Conservation (phyloP, 2,113 vertebrate species). For the Pedionomus torquatus region DNA sequence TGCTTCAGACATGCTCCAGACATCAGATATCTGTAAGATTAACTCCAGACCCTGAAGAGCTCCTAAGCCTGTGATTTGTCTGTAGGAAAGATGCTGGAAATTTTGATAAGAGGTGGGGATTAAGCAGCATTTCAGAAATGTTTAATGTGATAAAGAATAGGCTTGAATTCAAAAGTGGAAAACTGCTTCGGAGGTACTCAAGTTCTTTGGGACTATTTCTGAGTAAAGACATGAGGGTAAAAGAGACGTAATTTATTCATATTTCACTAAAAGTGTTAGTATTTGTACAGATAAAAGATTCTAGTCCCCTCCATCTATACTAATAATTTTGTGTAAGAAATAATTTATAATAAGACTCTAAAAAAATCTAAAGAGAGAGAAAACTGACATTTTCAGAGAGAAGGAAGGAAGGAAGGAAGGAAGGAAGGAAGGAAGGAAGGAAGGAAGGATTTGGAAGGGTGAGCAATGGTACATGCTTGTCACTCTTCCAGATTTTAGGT, state of each 20-base stretch:
- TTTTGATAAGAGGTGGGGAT: conserved; percentile 5
- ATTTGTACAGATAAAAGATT: neutral
- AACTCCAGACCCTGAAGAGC: neutral
- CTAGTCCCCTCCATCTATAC: neutral
- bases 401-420: too few species aligned
- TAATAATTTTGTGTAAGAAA: neutral
- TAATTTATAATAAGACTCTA: neutral
- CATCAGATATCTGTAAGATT: conserved; percentile 18
- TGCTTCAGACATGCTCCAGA: conserved; percentile 15
- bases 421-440: too few species aligned
- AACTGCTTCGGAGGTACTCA: neutral
- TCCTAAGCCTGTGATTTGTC: neutral
- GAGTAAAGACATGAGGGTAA: neutral
- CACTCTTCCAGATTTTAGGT: neutral
- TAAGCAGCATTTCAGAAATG: conserved; percentile 5
- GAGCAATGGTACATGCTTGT: neutral
- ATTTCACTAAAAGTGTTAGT: neutral
- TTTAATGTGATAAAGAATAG: neutral
- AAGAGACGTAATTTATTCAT: neutral
- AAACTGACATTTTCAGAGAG: neutral
- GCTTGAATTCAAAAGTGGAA: neutral
- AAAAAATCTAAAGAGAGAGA: neutral
- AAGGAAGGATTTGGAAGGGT: neutral
- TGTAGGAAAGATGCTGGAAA: neutral
- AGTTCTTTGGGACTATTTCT: neutral